Evolutionary conservation across 2,888 invertebrate genomes (phyloP).

Genomic region (Creontiades dilutus): DNA sequence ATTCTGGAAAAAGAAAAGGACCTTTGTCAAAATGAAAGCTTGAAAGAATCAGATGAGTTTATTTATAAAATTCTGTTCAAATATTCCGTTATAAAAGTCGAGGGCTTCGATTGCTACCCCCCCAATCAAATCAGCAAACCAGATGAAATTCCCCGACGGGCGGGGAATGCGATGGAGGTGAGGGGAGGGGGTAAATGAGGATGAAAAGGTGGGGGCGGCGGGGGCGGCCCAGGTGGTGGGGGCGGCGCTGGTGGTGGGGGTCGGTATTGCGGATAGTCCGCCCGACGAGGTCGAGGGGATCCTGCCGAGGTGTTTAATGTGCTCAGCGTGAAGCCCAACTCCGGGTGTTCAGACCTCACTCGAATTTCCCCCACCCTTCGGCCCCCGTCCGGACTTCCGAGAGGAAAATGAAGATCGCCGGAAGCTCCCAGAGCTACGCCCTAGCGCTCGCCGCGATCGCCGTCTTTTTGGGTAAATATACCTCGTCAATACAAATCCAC

Average conservation of each 20-base stretch:
- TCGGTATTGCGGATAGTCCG: slow-evolving; percentile 63
- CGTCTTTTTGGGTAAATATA: slow-evolving; percentile 49
- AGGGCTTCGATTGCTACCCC: too few relatives aligned
- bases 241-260: slow-evolving; percentile 15
- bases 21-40: too few relatives aligned
- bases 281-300: slow-evolving; percentile 45
- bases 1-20: too few relatives aligned
- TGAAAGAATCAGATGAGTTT: too few relatives aligned
- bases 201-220: not conserved
- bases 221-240: not conserved
- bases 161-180: too few relatives aligned
- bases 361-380: not conserved
- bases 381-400: not conserved
- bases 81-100: too few relatives aligned
- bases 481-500: not conserved
- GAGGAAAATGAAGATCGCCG: slow-evolving; percentile 35
- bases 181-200: slow-evolving; percentile 19
- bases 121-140: too few relatives aligned
- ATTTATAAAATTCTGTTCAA: too few relatives aligned
- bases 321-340: slow-evolving; percentile 41
- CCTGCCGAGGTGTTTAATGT: not conserved
- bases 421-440: slow-evolving; percentile 17
- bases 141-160: too few relatives aligned
- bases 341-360: slow-evolving; percentile 17
- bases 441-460: slow-evolving; percentile 25